These are phyloP conservation scores for Amphiprion ocellaris DNA, from an alignment of 2,113 vertebrate genomes.

Conservation along the genomic window DNA sequence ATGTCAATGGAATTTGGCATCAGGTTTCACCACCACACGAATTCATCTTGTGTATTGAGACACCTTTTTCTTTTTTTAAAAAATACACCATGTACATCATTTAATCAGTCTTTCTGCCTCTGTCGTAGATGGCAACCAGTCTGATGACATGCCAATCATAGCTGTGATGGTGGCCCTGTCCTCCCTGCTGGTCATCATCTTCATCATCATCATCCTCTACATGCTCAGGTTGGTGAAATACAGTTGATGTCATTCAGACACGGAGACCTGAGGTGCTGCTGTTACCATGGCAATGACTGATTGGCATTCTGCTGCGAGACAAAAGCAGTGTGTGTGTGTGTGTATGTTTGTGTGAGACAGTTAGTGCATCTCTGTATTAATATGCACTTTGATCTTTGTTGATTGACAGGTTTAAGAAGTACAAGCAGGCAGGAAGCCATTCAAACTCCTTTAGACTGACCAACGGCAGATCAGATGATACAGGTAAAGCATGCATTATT, in stretches of 20 bases:
- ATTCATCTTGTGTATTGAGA: background rate
- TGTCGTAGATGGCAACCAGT: conserved; percentile 33
- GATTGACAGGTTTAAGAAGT: conserved; percentile 94
- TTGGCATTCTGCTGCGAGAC: conserved; percentile 42
- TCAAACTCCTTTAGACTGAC: conserved; percentile 96
- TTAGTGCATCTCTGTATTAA: conserved; percentile 17
- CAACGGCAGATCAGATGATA: conserved; percentile 94
- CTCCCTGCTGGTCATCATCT: conserved; percentile 96
- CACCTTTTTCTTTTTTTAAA: background rate
- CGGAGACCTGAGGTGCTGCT: conserved; percentile 33
- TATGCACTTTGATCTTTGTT: conserved; percentile 42
- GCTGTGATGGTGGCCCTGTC: conserved; percentile 98
- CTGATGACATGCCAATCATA: conserved; percentile 94
- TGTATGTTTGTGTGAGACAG: background rate
- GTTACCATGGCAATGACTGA: conserved; percentile 57
- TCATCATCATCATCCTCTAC: conserved; percentile 98
- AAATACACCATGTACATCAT: background rate
- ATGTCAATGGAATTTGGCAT: conserved; percentile 14
- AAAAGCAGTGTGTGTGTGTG: background rate
- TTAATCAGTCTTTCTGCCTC: conserved; percentile 1
- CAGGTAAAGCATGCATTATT: conserved; percentile 84
- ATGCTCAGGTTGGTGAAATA: conserved; percentile 92
- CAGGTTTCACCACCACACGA: too few species aligned
- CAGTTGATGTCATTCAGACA: background rate
- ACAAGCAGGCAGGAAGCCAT: conserved; percentile 98